Evolutionary conservation across 2,113 vertebrate genomes (phyloP).

Genomic region (Gila orcuttii): DNA sequence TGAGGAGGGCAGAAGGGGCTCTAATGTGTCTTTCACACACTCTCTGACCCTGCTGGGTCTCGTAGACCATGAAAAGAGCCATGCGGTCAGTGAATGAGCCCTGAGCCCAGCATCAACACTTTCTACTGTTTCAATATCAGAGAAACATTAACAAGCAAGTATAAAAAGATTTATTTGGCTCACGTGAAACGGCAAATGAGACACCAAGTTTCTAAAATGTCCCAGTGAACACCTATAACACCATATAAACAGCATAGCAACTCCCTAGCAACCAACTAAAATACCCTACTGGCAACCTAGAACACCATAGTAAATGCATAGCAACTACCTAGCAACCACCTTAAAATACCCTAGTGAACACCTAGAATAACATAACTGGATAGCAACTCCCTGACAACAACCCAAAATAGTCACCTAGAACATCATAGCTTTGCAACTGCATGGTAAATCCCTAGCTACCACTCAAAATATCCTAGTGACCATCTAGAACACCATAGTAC

Average conservation of each 20-base stretch:
- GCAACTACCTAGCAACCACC: too few relatives aligned
- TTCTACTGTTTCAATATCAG: background rate
- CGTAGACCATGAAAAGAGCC: conserved; percentile 8
- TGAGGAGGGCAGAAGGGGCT: conserved; percentile 24
- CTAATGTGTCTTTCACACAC: conserved; percentile 31
- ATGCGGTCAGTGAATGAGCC: conserved; percentile 3
- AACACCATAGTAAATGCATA: too few relatives aligned
- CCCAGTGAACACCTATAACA: too few relatives aligned
- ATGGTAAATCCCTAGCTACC: background rate
- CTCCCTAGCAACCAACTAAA: too few relatives aligned
- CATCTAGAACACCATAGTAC: background rate
- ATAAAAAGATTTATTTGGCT: background rate
- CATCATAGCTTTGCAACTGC: background rate
- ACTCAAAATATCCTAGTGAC: too few relatives aligned
- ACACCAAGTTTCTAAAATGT: too few relatives aligned
- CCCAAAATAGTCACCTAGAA: background rate
- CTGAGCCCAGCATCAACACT: background rate
- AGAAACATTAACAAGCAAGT: background rate
- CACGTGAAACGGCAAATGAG: background rate
- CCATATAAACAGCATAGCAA: too few relatives aligned
- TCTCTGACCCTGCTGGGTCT: conserved; percentile 5
- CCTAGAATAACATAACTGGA: background rate
- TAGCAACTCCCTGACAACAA: background rate
- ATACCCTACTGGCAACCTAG: too few relatives aligned
- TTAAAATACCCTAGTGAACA: too few relatives aligned